These are phyloP conservation scores for Alethe diademata DNA, from an alignment of 2,113 vertebrate species.

Conservation along the genomic window DNA sequence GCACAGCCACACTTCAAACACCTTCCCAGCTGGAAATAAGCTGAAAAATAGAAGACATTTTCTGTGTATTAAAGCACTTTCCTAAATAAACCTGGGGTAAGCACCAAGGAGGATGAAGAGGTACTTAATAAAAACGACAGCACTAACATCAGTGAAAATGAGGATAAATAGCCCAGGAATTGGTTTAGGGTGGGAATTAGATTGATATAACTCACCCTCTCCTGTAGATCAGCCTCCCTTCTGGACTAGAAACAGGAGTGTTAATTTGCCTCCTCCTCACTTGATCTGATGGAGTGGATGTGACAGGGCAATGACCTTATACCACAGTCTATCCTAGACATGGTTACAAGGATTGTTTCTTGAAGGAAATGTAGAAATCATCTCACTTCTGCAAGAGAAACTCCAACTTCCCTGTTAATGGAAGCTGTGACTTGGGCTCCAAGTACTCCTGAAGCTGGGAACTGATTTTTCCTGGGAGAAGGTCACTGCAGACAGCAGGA, in stretches of 20 bases:
- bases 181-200: not conserved
- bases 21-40: not conserved
- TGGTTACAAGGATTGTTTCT: not conserved
- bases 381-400: not conserved
- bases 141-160: not conserved
- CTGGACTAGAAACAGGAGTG: not conserved
- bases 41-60: not conserved
- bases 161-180: not conserved
- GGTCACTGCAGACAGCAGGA: not conserved
- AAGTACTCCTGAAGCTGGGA: not conserved
- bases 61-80: not conserved
- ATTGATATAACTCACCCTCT: not conserved
- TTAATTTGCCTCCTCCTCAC: not conserved
- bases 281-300: not conserved
- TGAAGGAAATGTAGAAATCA: not conserved
- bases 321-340: not conserved
- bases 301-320: not conserved
- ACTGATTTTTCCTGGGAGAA: not conserved
- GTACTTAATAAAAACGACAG: slow-evolving; percentile 32
- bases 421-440: not conserved
- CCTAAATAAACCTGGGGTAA: not conserved
- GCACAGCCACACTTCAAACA: not conserved
- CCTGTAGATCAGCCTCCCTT: not conserved
- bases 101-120: slow-evolving; percentile 21
- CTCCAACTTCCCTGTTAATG: not conserved